Conservation (phyloP, 2,113 vertebrate genomes). For the Bucco capensis region DNA sequence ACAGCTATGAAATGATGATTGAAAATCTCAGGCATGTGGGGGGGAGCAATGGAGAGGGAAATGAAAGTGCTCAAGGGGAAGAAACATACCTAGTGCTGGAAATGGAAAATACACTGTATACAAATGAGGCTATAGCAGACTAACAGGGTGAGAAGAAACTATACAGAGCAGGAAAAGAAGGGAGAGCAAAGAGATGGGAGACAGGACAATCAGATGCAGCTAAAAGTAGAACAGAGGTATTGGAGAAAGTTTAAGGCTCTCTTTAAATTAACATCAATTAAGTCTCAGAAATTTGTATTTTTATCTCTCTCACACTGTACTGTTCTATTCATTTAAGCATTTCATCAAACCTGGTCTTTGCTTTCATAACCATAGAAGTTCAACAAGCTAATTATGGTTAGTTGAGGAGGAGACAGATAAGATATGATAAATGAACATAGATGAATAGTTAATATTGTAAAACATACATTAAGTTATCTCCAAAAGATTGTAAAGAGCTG, state of each 20-base stretch:
- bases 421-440: background rate
- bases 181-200: background rate
- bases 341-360: background rate
- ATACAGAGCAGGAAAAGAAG: background rate
- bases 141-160: background rate
- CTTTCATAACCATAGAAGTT: background rate
- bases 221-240: background rate
- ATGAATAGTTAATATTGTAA: background rate
- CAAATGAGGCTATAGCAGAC: background rate
- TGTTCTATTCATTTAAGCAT: background rate
- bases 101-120: background rate
- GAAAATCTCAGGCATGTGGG: slow-evolving; percentile 37
- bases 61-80: slow-evolving; percentile 47
- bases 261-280: background rate
- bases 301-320: background rate
- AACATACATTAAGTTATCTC: background rate
- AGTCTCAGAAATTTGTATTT: background rate
- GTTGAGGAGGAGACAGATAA: background rate
- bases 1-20: slow-evolving; percentile 35
- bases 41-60: slow-evolving; percentile 36
- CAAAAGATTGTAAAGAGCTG: background rate
- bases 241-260: background rate
- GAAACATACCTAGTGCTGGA: background rate
- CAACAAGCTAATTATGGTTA: background rate
- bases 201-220: background rate